Percentiles rank a stretch among this genome's conserved stretches.
Evolutionary conservation across 2,888 invertebrate species (phyloP).

Genomic region (Merodon equestris): DNA sequence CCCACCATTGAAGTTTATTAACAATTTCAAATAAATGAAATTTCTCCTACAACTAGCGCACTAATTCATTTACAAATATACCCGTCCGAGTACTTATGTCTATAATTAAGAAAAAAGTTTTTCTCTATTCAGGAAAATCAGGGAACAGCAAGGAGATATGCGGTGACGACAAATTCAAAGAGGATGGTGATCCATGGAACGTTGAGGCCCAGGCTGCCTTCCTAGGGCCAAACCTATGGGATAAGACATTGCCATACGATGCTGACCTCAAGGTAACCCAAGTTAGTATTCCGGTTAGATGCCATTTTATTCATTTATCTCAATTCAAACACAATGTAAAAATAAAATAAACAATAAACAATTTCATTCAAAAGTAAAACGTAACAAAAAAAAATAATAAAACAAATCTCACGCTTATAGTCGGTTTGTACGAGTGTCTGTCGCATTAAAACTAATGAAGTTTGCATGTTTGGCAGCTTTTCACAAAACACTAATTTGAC

Average conservation of each 20-base stretch:
- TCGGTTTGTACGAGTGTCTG: constrained; percentile 24
- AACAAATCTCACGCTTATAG: constrained; percentile 53
- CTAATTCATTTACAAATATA: constrained; percentile 54
- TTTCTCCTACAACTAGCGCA: constrained; percentile 33
- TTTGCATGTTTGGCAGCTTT: constrained; percentile 44
- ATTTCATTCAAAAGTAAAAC: constrained; percentile 21
- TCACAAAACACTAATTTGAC: constrained; percentile 20
- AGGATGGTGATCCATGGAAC: constrained; percentile 92
- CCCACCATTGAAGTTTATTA: background rate
- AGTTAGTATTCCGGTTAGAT: constrained; percentile 80
- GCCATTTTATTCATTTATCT: constrained; percentile 53
- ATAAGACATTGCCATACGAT: constrained; percentile 94
- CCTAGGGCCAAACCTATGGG: constrained; percentile 97
- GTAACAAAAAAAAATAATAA: constrained; percentile 8
- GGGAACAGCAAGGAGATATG: constrained; percentile 79
- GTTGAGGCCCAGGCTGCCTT: constrained; percentile 96
- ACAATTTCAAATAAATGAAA: background rate
- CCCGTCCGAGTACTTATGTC: constrained; percentile 53
- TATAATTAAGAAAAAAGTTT: constrained; percentile 70
- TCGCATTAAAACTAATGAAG: constrained; percentile 18
- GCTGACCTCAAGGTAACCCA: constrained; percentile 96
- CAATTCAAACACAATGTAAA: constrained; percentile 15
- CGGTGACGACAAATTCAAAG: constrained; percentile 84
- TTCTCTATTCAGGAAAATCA: constrained; percentile 82
- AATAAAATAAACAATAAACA: too few relatives aligned